These are phyloP conservation scores for Valencia hispanica DNA, from an alignment of 2,797 vertebrate species.

Conservation along the genomic window DNA sequence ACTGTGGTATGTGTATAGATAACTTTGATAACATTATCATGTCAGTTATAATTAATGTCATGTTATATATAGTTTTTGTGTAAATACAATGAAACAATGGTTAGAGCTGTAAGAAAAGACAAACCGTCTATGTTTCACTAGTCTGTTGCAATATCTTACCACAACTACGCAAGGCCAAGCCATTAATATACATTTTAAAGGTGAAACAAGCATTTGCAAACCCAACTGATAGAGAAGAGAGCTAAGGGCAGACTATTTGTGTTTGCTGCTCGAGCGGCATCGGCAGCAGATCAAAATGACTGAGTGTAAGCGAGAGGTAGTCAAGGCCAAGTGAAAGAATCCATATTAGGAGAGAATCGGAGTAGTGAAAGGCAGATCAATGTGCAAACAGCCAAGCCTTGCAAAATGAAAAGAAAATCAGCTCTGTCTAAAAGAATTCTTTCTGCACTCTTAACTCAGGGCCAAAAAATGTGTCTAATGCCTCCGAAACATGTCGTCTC, in stretches of 20 bases:
- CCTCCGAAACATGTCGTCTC: slow-evolving; percentile 12
- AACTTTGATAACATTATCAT: too few species aligned
- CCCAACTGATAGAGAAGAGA: slow-evolving; percentile 15
- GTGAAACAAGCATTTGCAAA: slow-evolving; percentile 36
- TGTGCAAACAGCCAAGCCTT: slow-evolving; percentile 52
- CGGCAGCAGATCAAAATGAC: slow-evolving; percentile 51
- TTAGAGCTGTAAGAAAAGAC: slow-evolving; percentile 19
- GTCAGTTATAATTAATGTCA: too few species aligned
- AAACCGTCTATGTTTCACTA: background rate
- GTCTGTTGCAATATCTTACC: background rate
- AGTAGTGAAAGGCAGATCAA: slow-evolving; percentile 58
- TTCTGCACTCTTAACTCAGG: slow-evolving; percentile 23
- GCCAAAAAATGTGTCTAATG: slow-evolving; percentile 13
- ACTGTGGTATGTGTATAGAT: too few species aligned
- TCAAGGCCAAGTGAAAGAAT: slow-evolving; percentile 62
- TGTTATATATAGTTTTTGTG: too few species aligned
- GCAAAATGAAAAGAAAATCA: slow-evolving; percentile 20
- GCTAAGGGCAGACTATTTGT: slow-evolving; percentile 35
- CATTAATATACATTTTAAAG: slow-evolving; percentile 16
- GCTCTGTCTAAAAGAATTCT: slow-evolving; percentile 22
- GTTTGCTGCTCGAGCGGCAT: slow-evolving; percentile 35
- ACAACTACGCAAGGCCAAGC: slow-evolving; percentile 6
- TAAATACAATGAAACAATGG: slow-evolving; percentile 22
- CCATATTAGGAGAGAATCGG: slow-evolving; percentile 57
- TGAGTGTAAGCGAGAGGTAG: slow-evolving; percentile 54